Base-by-base conservation (phyloP, 2,113 vertebrate species). In the Polyodon spathula region DNA sequence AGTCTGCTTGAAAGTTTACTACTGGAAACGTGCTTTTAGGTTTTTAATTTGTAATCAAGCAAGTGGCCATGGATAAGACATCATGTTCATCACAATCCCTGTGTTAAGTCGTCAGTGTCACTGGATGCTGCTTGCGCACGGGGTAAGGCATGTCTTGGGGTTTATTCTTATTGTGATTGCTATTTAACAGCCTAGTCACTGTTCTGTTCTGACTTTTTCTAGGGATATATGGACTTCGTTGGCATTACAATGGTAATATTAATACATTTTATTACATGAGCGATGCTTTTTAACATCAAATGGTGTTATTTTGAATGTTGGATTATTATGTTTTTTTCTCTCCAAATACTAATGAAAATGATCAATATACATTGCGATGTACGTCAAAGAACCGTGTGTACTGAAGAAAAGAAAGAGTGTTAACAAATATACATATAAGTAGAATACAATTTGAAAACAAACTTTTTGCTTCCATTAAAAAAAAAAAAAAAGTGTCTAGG, bases 11-110 rank as follows among this genome's bases (percentile, higher is more conserved):
- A 44, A 40, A 51, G 39, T 56, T 27, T 53, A 37, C 14, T 17
- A 40, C 37, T 43, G 41, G 38, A 55, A 37, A 66, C 27, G 67
- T 63, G 65, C 51, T 54, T 46, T 17, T 54, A 10, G 27, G 11
- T 11, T 2, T 27, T 37, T 54, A 27, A 16, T 54, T 17, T 50
- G 5, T 50, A 11, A 60, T 44, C 16, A 40, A 40, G 37, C 41
- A 17, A 40, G 6, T 40, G 16, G n/a, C 55, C 8, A 54, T 41
- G 43, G 53, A 50, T 65, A 61, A 60, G 53, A 6, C n/a, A 10
- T 54, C n/a, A 41, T 38, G 37, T 37, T 11, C 51, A 14, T 16
- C 40, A 59, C 9, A 39, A 42, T 38, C 40, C 27, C 9, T 38
- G 42, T 39, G 10, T 59, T 8, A 14, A 43, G 51, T 50, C 4